Evolutionary conservation across 2,113 vertebrate species (phyloP).

Genomic region (Pithys albifrons): DNA sequence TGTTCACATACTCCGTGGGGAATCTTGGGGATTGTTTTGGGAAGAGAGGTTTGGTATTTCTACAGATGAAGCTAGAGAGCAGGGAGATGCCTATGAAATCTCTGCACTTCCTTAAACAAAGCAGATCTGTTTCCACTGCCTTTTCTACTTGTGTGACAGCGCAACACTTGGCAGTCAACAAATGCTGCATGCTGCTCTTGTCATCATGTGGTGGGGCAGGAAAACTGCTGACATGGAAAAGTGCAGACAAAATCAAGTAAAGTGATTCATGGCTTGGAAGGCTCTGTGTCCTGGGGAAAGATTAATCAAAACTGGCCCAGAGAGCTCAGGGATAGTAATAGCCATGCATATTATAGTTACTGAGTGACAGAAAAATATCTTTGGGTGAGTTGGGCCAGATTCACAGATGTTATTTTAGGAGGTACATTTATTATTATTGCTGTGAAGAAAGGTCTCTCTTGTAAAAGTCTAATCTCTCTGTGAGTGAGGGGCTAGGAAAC

Average conservation of each 20-base stretch:
- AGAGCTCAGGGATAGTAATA: constrained; percentile 22
- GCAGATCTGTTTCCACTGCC: constrained; percentile 3
- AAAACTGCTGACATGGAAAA: constrained; percentile 66
- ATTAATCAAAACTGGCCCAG: constrained; percentile 45
- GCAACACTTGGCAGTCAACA: constrained; percentile 50
- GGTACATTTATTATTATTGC: constrained; percentile 36
- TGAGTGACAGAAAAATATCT: constrained; percentile 52
- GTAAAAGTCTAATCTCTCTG: constrained; percentile 49
- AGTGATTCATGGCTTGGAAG: constrained; percentile 61
- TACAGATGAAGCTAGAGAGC: not conserved
- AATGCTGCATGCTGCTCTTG: constrained; percentile 25
- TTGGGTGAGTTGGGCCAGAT: not conserved
- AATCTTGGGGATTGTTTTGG: not conserved
- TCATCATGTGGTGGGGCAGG: constrained; percentile 45
- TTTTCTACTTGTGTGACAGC: constrained; percentile 19
- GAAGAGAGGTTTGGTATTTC: not conserved
- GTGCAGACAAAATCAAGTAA: constrained; percentile 48
- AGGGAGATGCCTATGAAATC: not conserved
- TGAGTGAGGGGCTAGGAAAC: not conserved
- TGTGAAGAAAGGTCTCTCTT: constrained; percentile 20
- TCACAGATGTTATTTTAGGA: constrained; percentile 48
- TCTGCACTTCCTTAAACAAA: constrained; percentile 1
- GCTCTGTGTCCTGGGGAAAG: constrained; percentile 39
- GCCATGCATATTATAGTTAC: constrained; percentile 19
- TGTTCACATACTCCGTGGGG: not conserved